Percentiles rank a stretch among this genome's conserved stretches.
These are phyloP conservation scores for Iselma pallidipennis DNA, from an alignment of 2,888 invertebrate genomes.

Conservation along the genomic window DNA sequence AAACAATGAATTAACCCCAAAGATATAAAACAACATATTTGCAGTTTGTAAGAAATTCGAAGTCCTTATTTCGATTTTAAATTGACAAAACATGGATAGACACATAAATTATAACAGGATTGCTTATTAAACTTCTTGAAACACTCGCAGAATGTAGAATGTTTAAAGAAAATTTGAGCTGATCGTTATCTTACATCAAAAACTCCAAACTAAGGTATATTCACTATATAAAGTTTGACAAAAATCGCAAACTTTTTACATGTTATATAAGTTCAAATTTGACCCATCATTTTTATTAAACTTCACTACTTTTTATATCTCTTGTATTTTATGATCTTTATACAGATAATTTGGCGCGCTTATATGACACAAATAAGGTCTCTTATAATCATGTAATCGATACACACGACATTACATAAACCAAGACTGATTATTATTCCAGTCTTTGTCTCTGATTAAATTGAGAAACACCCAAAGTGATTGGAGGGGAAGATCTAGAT, in stretches of 20 bases:
- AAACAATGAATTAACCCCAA: too few species aligned
- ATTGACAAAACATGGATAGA: too few species aligned
- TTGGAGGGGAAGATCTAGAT: not conserved
- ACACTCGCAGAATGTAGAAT: not conserved
- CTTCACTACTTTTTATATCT: not conserved
- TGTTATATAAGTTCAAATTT: not conserved
- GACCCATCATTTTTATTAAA: not conserved
- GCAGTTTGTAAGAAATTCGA: too few species aligned
- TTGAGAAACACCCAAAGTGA: not conserved
- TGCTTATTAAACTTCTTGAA: not conserved
- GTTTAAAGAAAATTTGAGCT: not conserved
- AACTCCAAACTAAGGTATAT: not conserved
- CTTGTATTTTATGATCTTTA: too few species aligned
- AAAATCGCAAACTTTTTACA: not conserved
- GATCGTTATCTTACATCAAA: not conserved
- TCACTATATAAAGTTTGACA: not conserved
- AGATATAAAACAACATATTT: too few species aligned
- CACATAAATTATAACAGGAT: too few species aligned
- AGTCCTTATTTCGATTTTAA: too few species aligned
- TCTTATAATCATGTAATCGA: not conserved
- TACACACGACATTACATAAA: not conserved
- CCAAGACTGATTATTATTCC: not conserved
- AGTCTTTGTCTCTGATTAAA: not conserved
- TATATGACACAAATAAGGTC: not conserved
- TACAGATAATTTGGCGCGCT: too few species aligned